Percentiles rank a stretch among this genome's conserved stretches.
Conservation (phyloP, 2,797 vertebrate species). For the Manis pentadactyla region DNA sequence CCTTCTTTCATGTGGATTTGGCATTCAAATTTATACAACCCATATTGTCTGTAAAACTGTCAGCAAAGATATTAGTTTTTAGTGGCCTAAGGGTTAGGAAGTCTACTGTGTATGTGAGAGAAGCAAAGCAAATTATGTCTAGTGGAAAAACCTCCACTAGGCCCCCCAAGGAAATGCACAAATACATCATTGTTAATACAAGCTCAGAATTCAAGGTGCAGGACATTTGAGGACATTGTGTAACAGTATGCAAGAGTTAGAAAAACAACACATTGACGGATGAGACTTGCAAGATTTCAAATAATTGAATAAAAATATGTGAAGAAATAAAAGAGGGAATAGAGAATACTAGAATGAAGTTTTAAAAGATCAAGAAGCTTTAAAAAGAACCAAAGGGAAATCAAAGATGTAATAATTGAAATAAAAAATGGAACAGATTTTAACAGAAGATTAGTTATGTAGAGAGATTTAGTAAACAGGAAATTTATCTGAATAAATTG, state of each 20-base stretch:
- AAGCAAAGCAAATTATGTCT: background rate
- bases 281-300: background rate
- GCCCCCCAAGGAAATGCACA: background rate
- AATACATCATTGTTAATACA: too few species aligned
- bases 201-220: background rate
- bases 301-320: background rate
- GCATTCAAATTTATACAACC: background rate
- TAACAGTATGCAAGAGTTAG: background rate
- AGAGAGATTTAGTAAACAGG: background rate
- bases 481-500: background rate
- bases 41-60: background rate
- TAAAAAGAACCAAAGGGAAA: background rate
- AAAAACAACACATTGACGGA: background rate
- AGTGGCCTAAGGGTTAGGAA: background rate
- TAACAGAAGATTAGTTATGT: background rate
- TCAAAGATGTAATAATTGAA: background rate
- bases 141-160: background rate
- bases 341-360: background rate
- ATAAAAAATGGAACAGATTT: background rate
- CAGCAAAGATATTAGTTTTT: background rate
- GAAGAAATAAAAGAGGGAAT: background rate
- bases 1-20: background rate
- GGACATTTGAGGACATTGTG: background rate
- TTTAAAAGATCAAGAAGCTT: background rate
- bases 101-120: background rate